Evolutionary conservation across 2,113 vertebrate species (phyloP).

Genomic region (Paralichthys olivaceus): DNA sequence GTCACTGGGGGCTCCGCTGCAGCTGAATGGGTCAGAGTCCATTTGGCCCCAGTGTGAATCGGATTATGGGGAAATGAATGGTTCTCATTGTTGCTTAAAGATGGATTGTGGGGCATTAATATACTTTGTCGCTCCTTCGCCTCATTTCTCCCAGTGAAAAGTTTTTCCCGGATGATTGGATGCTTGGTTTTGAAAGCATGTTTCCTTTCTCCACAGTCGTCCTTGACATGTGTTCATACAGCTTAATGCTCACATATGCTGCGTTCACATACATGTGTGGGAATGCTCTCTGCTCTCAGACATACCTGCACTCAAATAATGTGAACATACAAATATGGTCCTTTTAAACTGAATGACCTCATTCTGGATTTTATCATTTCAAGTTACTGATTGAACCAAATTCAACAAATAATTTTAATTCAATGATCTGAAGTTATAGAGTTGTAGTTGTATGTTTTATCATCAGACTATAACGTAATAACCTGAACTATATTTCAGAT

Average conservation of each 20-base stretch:
- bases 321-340: background rate
- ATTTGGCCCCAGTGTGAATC: conserved; percentile 60
- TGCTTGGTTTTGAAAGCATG: background rate
- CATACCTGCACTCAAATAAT: background rate
- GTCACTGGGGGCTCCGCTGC: conserved; percentile 21
- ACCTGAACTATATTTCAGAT: too few species aligned
- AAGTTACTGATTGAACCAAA: background rate
- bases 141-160: conserved; percentile 22
- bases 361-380: background rate
- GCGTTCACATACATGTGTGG: conserved; percentile 1
- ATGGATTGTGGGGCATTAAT: conserved; percentile 60
- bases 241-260: background rate
- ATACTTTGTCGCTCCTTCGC: conserved; percentile 28
- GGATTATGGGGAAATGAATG: conserved; percentile 69
- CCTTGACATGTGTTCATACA: conserved; percentile 1
- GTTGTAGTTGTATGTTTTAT: too few species aligned
- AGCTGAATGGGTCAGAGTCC: conserved; percentile 70
- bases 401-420: too few species aligned
- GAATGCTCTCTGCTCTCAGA: background rate
- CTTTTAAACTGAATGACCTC: background rate
- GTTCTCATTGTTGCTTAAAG: conserved; percentile 66
- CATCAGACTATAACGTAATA: too few species aligned
- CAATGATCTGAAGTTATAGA: background rate
- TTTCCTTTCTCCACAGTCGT: background rate
- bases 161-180: conserved; percentile 29